phyloP scores from a whole-genome alignment of 2,113 vertebrate genomes.

The Climacteris rufus region DNA sequence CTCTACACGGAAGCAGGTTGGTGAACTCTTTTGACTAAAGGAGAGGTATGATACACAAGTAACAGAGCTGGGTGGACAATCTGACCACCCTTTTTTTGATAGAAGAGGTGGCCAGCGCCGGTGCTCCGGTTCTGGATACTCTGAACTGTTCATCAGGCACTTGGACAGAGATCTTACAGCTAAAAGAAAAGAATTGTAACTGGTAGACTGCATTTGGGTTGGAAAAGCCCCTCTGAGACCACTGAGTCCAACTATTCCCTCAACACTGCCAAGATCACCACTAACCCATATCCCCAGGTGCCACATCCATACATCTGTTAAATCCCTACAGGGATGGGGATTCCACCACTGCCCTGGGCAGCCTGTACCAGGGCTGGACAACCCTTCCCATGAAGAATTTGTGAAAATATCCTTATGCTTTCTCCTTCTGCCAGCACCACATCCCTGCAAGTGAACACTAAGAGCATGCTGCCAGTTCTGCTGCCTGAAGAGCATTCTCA shows the following conservation, averaged over 20 bases:
- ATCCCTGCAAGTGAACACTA: background rate
- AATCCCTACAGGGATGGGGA: background rate
- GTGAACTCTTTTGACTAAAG: background rate
- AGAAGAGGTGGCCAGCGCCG: fast-evolving
- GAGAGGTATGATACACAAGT: fast-evolving
- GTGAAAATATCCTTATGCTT: background rate
- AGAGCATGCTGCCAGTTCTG: conserved; percentile 13
- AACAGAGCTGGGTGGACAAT: too few relatives aligned
- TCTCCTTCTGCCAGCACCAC: background rate
- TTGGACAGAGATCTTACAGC: background rate
- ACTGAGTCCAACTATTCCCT: background rate
- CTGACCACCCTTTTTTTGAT: background rate
- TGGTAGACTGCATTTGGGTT: background rate
- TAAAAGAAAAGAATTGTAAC: fast-evolving
- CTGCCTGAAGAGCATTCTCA: background rate
- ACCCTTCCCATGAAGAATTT: background rate
- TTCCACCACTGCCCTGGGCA: background rate
- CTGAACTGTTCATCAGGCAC: background rate
- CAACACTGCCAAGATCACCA: background rate
- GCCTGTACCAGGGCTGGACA: background rate
- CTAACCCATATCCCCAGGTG: background rate
- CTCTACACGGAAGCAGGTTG: background rate
- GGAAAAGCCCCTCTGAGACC: background rate
- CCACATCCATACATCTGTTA: background rate
- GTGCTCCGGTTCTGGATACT: background rate